Conservation (phyloP, 2,113 vertebrate species). For the Pomatorhinus ruficollis region DNA sequence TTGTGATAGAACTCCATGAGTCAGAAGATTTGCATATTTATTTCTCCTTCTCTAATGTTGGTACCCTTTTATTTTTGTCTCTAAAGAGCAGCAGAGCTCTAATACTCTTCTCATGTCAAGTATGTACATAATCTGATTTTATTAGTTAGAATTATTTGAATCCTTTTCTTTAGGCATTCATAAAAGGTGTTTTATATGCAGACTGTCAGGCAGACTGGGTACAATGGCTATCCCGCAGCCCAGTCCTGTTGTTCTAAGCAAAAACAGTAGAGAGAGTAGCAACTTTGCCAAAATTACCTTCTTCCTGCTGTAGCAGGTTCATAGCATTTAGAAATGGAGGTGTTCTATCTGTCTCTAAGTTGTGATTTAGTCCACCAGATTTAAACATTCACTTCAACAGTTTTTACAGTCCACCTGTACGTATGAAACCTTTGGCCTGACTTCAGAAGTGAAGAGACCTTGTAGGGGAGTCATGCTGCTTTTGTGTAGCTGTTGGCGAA, state of each 20-base stretch:
- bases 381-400: not conserved
- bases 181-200: not conserved
- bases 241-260: not conserved
- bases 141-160: not conserved
- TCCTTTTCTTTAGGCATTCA: not conserved
- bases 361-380: not conserved
- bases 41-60: not conserved
- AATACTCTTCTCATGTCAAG: not conserved
- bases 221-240: not conserved
- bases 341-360: not conserved
- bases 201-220: not conserved
- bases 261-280: not conserved
- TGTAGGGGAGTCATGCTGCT: not conserved
- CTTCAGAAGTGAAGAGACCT: not conserved
- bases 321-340: not conserved
- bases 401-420: not conserved
- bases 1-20: not conserved
- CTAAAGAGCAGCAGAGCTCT: not conserved
- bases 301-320: not conserved
- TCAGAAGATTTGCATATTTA: not conserved
- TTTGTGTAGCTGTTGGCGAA: not conserved
- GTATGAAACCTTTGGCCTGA: not conserved
- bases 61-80: not conserved
- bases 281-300: not conserved
- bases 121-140: not conserved